Conservation (phyloP, 2,113 vertebrate genomes). For the Craseonycteris thonglongyai region DNA sequence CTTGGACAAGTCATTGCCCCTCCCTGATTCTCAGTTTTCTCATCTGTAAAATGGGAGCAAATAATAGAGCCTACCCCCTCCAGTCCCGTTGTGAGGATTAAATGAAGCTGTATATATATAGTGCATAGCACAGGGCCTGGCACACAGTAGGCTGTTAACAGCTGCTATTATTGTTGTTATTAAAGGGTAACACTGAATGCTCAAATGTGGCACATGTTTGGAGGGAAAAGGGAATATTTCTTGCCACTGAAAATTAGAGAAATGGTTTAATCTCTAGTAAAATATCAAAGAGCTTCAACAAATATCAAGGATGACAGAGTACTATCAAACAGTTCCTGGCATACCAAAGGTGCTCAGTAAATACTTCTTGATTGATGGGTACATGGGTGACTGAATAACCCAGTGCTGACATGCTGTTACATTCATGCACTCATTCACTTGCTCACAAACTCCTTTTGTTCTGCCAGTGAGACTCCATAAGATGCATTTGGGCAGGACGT, state of each 20-base stretch:
- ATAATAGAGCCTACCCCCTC: not conserved
- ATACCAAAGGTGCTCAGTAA: not conserved
- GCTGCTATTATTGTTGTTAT: not conserved
- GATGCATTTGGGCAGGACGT: accelerated
- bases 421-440: not conserved
- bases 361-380: not conserved
- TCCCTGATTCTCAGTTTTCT: not conserved
- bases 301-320: not conserved
- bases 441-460: not conserved
- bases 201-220: not conserved
- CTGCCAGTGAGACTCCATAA: not conserved
- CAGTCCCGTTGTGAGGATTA: not conserved
- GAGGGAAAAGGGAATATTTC: not conserved
- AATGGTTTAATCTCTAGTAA: not conserved
- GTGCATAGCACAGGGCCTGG: not conserved
- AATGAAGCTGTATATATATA: not conserved
- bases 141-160: not conserved
- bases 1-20: not conserved
- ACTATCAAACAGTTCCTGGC: not conserved
- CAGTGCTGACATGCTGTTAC: not conserved
- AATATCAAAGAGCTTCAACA: not conserved
- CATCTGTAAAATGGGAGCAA: not conserved
- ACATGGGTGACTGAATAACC: no score
- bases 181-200: not conserved
- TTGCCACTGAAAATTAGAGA: not conserved